Base-by-base conservation (phyloP, 2,797 vertebrate genomes). In the Acipenser transmontanus region DNA sequence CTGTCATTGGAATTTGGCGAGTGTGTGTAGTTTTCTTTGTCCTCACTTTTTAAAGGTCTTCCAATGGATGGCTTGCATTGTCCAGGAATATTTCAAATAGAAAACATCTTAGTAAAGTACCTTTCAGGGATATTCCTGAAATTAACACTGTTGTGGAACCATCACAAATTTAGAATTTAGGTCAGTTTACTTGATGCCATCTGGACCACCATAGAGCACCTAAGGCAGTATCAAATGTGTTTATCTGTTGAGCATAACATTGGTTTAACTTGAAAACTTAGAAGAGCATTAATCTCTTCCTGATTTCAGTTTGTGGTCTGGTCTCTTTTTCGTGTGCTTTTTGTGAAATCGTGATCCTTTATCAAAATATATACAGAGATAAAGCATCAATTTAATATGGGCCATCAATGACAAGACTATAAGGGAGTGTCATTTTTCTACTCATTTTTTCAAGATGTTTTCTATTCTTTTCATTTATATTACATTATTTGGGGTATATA, bases 181-280 rank as follows among this genome's bases (percentile, higher is more conserved):
- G 17, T 61, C 47, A 34, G 60, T 61, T 61, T 61, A 61, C 60
- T 47, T 61, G 47, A 61, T 61, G 60, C 60, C 60, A 61, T 61
- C 60, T 61, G 60, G 60, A 61, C 60, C 60, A 61, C 60, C 60
- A 61, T 6, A 61, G 7, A 17, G 17, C 60, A 61, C 60, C 60
- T 61, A 61, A 61, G 17, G 60, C 60, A 47, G 60, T 61, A 61
- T 61, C 60, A 61, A 61, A 34, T 61, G 17, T 61, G 60, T 61
- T 61, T 61, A 61, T 61, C 60, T 61, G n/a, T 34, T 7, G 17
- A 20, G 17, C 60, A 61, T 61, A 61, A 34, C 60, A 61, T 61
- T 61, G 60, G 47, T 12, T 61, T 61, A 61, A 47, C 60, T 47
- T 61, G 34, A 7, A 47, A 34, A 34, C 47, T 61, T 34, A 61